Base-by-base conservation (phyloP, 92 coral and sea anemone species). In the Zoanthus sociatus region DNA sequence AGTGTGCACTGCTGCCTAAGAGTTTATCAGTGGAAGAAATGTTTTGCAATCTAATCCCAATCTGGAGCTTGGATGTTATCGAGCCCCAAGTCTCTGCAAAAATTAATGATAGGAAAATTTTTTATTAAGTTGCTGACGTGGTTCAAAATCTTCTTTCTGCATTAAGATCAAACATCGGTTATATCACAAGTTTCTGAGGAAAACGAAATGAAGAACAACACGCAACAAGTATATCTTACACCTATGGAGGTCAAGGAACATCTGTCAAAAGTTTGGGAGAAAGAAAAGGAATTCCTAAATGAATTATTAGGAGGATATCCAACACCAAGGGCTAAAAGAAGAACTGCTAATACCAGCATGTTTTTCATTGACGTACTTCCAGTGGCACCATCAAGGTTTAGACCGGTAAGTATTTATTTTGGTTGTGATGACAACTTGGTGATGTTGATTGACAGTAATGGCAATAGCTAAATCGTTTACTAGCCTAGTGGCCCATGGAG, bases 361-460 rank as follows among this genome's bases (percentile, higher is more conserved):
- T 97, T 97, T 89, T 97, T 97, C 79, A 77, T 97, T 82, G 98
- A 97, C 51, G 82, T 90, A 42, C 87, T 97, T 58, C 98, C 99
- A 9, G 99, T 97, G 45, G 94, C 96, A n/a, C 99, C 99, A 4
- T 95, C 99, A 45, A 91, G 97, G 78, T 97, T 97, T 86, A 89
- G 99, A 89, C 99, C 99, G 4, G 99, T 97, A 90, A 93, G 99
- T 73, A 17, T 63, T 8, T 63, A 4, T 63, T 50, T 50, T 26
- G 26, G 42, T 37, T 0, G 42, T 37, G 42, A 37, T 37, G 42
- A 37, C 42, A 26, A 26, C 26, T 26, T 26, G 26, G 26, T 26
- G 26, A 26, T 26, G 26, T 26, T 26, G 26, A 26, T 26, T 26
- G 26, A 26, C 26, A 26, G 26, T 26, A 26, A 26, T 26, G 26